Percentiles rank a stretch among this genome's conserved stretches.
phyloP scores from a whole-genome alignment of 2,113 vertebrate genomes.

The Tamias sibiricus region DNA sequence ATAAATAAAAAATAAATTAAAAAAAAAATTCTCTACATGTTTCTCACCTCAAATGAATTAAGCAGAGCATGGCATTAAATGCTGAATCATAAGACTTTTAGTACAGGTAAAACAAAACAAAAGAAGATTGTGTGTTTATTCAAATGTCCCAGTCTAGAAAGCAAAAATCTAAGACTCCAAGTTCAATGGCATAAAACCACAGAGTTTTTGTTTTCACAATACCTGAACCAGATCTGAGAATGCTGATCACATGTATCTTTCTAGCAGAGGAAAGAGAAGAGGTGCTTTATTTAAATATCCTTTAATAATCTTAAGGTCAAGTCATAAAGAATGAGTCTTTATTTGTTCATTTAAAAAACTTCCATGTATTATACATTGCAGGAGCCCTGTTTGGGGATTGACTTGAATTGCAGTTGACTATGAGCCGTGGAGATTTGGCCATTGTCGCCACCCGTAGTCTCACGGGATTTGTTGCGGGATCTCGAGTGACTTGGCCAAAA shows the following conservation, averaged over 20 bases:
- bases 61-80: background rate
- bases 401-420: too few relatives aligned
- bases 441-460: too few relatives aligned
- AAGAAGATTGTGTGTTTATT: background rate
- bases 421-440: too few relatives aligned
- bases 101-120: background rate
- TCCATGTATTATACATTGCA: background rate
- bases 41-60: slow-evolving; percentile 55
- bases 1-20: too few relatives aligned
- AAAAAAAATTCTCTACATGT: background rate
- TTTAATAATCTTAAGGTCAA: background rate
- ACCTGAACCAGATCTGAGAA: background rate
- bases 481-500: too few relatives aligned
- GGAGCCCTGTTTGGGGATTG: too few relatives aligned
- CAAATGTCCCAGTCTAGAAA: background rate
- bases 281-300: background rate
- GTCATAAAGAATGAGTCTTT: background rate
- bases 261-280: background rate
- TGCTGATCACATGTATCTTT: background rate
- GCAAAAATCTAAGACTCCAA: background rate
- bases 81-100: background rate
- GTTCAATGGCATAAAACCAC: background rate
- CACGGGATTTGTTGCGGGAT: too few relatives aligned
- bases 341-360: background rate
- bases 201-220: background rate